Evolutionary conservation across 2,113 vertebrate species (phyloP).

Genomic region (Setophaga kirtlandii): DNA sequence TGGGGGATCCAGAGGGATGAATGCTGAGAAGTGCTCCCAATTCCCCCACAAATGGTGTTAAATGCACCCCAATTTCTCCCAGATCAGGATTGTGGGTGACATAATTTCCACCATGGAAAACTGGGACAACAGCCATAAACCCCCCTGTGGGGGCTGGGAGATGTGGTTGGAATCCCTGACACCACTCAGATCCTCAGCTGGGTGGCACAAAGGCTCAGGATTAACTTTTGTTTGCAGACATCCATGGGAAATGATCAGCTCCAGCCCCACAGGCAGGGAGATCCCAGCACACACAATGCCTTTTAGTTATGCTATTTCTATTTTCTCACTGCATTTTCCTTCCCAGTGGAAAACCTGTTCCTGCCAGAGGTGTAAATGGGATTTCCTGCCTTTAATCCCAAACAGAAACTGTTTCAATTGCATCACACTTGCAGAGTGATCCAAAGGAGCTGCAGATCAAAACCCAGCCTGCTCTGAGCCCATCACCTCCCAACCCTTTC

Average conservation of each 20-base stretch:
- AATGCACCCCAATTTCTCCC: fast-evolving
- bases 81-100: not conserved
- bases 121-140: not conserved
- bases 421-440: not conserved
- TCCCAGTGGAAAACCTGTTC: constrained; percentile 8
- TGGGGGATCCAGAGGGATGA: not conserved
- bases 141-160: not conserved
- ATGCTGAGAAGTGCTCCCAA: fast-evolving
- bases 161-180: not conserved
- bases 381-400: constrained; percentile 60
- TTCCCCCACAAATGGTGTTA: fast-evolving
- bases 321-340: not conserved
- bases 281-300: not conserved
- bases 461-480: not conserved
- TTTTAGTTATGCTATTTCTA: not conserved
- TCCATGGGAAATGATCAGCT: not conserved
- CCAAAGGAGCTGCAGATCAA: not conserved
- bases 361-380: constrained; percentile 49
- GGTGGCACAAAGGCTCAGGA: not conserved
- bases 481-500: not conserved
- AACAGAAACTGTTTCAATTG: not conserved
- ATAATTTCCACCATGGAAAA: not conserved
- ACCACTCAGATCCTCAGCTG: not conserved
- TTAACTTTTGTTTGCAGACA: not conserved
- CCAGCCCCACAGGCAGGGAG: not conserved